Evolutionary conservation across 2,888 invertebrate genomes (phyloP), one percentile per base, ranked within the genome.

Genomic region (Lasioglossum villosulum): DNA sequence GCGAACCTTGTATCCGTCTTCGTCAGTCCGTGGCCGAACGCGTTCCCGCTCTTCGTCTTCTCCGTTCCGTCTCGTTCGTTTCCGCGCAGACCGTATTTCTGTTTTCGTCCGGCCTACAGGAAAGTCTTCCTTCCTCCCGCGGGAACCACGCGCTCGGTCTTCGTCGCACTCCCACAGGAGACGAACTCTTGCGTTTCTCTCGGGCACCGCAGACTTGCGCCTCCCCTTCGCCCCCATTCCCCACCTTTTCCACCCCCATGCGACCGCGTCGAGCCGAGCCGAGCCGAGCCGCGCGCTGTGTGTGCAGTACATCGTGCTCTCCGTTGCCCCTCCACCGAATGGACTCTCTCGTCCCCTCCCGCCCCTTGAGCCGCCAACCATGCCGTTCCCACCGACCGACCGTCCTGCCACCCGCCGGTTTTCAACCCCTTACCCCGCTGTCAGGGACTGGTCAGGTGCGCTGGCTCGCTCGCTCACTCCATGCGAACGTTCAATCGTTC

Each of bases 151-250:
- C 75, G 42, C 59, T 84, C 78, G 78, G 48, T 86, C 87, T 83
- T 83, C 80, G 84, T 90, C 86, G 82, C 83, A 37, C 90, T 52
- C 77, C 83, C 75, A 81, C 84, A 79, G 83, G 86, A 86, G 84
- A 83, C 89, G 87, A 70, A 42, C 39, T 82, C 82, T 48, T 1
- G 81, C 90, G 85, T 89, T 91, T 89, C 90, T 84, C 91, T 89
- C 88, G 88, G 88, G 89, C 90, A 88, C 92, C 91, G 92, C 93
- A 93, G 93, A 92, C 93, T 92, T 90, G 89, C 84, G 19, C 23
- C 27, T 34, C 73, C 19, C 73, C 42, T 42, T 42, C 86, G 71
- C 78, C 78, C 86, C 80, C 80, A 71, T 86, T 42, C 83, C 86
- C 56, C 77, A 74, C 80, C 84, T 78, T 76, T 80, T 48, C 73